A percentile compares a stretch with the other conserved stretches of the same genome.
phyloP scores from a whole-genome alignment of 2,113 vertebrate species.

The Hystrix cristata region DNA sequence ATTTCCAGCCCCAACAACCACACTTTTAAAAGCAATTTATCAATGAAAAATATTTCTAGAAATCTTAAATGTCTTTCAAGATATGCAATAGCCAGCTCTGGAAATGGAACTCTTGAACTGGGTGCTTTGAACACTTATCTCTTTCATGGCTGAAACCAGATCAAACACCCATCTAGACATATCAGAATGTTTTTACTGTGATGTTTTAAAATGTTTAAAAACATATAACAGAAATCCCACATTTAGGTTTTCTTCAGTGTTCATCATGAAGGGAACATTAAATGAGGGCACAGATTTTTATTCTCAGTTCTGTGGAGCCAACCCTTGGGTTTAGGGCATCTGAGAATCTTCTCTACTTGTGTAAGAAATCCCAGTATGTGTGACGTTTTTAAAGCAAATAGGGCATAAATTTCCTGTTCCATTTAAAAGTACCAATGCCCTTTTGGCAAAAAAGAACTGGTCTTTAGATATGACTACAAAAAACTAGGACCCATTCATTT shows the following conservation, averaged over 20 bases:
- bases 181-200: neutral
- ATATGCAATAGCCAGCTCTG: neutral
- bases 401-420: neutral
- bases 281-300: neutral
- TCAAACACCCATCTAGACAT: neutral
- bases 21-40: neutral
- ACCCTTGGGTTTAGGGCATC: neutral
- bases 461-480: neutral
- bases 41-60: neutral
- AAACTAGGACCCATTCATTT: neutral
- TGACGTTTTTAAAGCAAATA: neutral
- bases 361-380: neutral
- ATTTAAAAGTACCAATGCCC: neutral
- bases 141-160: neutral
- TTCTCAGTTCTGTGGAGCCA: neutral
- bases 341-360: neutral
- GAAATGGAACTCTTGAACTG: neutral
- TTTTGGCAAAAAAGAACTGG: neutral
- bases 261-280: neutral
- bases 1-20: neutral
- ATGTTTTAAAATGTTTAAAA: neutral
- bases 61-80: neutral
- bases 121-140: neutral
- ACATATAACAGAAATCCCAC: neutral
- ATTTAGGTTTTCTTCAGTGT: neutral